Percentiles rank a stretch among this genome's conserved stretches.
These are phyloP conservation scores for Ceriagrion tenellum DNA, from an alignment of 2,888 invertebrate genomes.

Conservation along the genomic window DNA sequence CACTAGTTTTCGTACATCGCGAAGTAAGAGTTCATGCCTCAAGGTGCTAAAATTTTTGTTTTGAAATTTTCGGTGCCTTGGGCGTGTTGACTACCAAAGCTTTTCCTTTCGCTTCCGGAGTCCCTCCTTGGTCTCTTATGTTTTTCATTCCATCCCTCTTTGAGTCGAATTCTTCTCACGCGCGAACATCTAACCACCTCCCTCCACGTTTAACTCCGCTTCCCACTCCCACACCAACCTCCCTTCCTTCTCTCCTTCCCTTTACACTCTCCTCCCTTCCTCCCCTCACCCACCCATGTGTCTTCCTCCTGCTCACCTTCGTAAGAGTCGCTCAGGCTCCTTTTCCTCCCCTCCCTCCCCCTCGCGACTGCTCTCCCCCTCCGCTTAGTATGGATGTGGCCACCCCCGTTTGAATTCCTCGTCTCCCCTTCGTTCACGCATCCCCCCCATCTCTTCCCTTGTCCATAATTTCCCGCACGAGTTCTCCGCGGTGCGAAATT, in stretches of 20 bases:
- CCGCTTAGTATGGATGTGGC: neutral
- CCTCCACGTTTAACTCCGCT: neutral
- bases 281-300: neutral
- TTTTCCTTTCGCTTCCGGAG: neutral
- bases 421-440: neutral
- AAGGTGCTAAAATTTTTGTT: neutral
- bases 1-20: no score
- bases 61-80: neutral
- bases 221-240: neutral
- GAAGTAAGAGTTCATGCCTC: no score
- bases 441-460: neutral
- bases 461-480: neutral
- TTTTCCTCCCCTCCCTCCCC: neutral
- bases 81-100: neutral
- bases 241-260: neutral
- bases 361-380: neutral
- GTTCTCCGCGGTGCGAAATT: neutral
- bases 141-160: neutral
- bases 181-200: neutral
- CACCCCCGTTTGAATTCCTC: neutral
- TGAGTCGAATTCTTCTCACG: constrained; percentile 2
- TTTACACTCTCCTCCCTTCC: neutral
- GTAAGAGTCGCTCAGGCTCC: neutral
- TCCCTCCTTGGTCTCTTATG: neutral
- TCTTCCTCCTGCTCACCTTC: neutral